These are phyloP conservation scores for Saccostrea echinata DNA, from an alignment of 1,140 invertebrate species.

Conservation along the genomic window DNA sequence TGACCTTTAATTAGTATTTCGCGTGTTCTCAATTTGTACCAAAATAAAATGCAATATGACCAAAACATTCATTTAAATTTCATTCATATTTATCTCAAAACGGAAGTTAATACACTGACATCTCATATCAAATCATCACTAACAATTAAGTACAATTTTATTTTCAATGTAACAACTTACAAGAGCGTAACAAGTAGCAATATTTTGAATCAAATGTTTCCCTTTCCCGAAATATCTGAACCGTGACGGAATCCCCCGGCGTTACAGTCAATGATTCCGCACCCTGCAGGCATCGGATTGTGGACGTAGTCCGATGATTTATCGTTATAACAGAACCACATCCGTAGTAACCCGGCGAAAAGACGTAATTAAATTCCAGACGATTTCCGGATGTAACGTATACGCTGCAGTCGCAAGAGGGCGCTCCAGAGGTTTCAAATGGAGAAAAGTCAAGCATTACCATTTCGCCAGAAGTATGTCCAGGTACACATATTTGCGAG, in stretches of 20 bases:
- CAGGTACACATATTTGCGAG: neutral
- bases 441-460: constrained; percentile 3
- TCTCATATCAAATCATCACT: too few species aligned
- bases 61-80: too few species aligned
- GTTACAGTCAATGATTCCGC: constrained; percentile 8
- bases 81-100: too few species aligned
- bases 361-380: constrained; percentile 19
- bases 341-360: constrained; percentile 29
- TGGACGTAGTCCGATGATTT: neutral
- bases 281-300: constrained; percentile 13
- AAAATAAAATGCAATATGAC: too few species aligned
- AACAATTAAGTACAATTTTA: too few species aligned
- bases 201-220: constrained; percentile 9
- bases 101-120: too few species aligned
- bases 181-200: neutral
- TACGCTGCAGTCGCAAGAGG: neutral
- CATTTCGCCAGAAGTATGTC: neutral
- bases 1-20: too few species aligned
- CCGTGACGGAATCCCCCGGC: neutral
- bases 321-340: constrained; percentile 26
- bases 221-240: constrained; percentile 22
- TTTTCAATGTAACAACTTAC: neutral
- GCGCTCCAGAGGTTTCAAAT: neutral
- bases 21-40: too few species aligned
- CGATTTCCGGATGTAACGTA: constrained; percentile 6